phyloP scores from a whole-genome alignment of 2,888 invertebrate genomes.

The Empis livida region DNA sequence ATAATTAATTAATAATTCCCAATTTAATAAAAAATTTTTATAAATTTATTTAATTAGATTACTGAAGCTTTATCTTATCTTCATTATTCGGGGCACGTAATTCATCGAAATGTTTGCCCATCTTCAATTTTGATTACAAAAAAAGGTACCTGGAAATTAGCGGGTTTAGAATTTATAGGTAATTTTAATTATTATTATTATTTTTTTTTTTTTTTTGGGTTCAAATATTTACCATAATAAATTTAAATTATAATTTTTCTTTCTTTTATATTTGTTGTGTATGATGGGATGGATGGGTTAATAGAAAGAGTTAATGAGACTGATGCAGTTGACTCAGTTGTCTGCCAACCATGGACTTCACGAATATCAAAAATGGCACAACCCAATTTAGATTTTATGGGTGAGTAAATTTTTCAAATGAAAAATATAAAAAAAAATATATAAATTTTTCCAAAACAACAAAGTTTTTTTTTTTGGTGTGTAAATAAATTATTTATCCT shows the following conservation, averaged over 20 bases:
- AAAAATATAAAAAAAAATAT: no score
- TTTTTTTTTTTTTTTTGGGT: not conserved
- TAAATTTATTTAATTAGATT: constrained; percentile 49
- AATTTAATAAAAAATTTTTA: no score
- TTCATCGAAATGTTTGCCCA: constrained; percentile 93
- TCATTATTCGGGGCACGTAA: constrained; percentile 73
- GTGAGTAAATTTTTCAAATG: constrained; percentile 38
- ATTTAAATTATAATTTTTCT: no score
- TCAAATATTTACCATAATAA: no score
- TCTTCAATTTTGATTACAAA: constrained; percentile 84
- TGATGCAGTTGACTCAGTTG: constrained; percentile 58
- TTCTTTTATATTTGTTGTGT: not conserved
- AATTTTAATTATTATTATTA: not conserved
- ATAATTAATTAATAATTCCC: not conserved
- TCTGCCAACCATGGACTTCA: constrained; percentile 80
- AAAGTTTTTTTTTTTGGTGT: no score
- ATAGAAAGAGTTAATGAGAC: constrained; percentile 56
- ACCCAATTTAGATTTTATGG: constrained; percentile 84
- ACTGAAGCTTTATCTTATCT: constrained; percentile 88
- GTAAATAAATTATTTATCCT: no score
- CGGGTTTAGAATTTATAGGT: constrained; percentile 89
- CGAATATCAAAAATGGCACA: constrained; percentile 85
- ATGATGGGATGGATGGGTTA: not conserved
- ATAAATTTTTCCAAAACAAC: no score
- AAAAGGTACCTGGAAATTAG: constrained; percentile 91